phyloP scores from a whole-genome alignment of 2,113 vertebrate genomes.

The Cebus imitator region DNA sequence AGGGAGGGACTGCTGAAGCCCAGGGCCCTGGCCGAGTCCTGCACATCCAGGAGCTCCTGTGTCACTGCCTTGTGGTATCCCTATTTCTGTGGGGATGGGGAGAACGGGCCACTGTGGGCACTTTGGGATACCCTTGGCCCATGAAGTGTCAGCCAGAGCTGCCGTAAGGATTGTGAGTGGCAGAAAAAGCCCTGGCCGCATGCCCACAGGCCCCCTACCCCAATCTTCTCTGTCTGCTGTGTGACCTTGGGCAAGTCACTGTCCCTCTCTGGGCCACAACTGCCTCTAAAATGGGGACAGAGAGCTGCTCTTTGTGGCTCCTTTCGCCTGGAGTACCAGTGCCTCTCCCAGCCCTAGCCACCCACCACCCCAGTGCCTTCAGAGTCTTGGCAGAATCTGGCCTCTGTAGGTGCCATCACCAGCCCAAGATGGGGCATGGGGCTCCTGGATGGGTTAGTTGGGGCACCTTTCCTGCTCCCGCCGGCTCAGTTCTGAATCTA shows the following conservation, averaged over 20 bases:
- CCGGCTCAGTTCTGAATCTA: not conserved
- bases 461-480: not conserved
- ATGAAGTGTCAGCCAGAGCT: not conserved
- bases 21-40: not conserved
- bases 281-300: not conserved
- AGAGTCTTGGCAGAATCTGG: not conserved
- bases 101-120: not conserved
- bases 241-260: conserved; percentile 11
- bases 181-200: not conserved
- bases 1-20: not conserved
- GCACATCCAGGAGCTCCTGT: not conserved
- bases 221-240: not conserved
- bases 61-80: not conserved
- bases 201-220: not conserved
- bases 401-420: not conserved
- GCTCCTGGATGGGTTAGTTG: not conserved
- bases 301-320: not conserved
- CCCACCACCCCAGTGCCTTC: not conserved
- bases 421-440: not conserved
- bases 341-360: not conserved
- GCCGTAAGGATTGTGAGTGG: not conserved
- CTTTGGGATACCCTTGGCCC: not conserved
- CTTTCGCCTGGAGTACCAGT: not conserved
- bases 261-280: not conserved
- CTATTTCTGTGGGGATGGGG: not conserved